Conservation (phyloP, 2,113 vertebrate genomes). For the Phalacrocorax aristotelis region DNA sequence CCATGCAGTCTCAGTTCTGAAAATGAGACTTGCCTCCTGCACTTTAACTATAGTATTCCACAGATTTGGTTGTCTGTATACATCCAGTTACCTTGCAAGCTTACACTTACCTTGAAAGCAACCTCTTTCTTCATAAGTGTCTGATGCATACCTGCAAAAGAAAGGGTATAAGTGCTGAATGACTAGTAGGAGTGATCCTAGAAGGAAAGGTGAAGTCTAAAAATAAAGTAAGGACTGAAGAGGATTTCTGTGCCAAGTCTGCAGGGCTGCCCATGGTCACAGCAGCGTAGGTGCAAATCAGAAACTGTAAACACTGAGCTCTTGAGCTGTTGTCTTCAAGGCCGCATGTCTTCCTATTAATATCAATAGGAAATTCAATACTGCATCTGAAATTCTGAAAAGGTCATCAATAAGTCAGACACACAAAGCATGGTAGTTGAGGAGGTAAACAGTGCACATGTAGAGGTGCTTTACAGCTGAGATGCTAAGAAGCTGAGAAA, state of each 20-base stretch:
- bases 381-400: not conserved
- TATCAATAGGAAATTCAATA: not conserved
- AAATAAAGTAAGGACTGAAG: not conserved
- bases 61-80: not conserved
- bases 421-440: not conserved
- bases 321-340: not conserved
- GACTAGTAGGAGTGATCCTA: not conserved
- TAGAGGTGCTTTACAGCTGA: not conserved
- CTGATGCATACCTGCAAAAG: slow-evolving; percentile 75
- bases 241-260: not conserved
- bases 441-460: not conserved
- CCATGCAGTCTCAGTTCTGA: not conserved
- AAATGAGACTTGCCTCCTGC: not conserved
- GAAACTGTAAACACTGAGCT: not conserved
- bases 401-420: not conserved
- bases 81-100: slow-evolving; percentile 72
- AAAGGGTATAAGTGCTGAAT: not conserved
- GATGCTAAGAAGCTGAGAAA: not conserved
- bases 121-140: slow-evolving; percentile 79
- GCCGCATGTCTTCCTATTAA: not conserved
- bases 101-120: slow-evolving; percentile 51
- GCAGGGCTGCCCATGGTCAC: not conserved
- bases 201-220: not conserved
- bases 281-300: not conserved
- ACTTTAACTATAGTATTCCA: not conserved